Conservation (phyloP, 2,797 vertebrate species). For the Sorex maritimensis region DNA sequence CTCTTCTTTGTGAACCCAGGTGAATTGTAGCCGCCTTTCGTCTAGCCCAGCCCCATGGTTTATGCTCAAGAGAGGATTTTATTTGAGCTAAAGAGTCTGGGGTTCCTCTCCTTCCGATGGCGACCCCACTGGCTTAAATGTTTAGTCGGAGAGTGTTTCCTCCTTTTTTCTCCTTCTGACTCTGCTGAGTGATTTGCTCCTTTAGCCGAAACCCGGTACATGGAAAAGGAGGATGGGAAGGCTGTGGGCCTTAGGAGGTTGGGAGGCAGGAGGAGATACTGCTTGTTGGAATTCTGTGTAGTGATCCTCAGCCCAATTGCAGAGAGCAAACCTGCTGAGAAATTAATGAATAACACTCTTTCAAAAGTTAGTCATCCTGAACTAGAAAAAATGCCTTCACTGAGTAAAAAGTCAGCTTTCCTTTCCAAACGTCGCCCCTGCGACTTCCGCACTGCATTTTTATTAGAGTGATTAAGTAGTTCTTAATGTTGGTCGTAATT, state of each 20-base stretch:
- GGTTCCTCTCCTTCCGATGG: constrained; percentile 12
- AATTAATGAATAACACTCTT: constrained; percentile 40
- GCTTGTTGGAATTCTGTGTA: constrained; percentile 18
- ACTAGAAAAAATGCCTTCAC: constrained; percentile 4
- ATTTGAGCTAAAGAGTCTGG: neutral
- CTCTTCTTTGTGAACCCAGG: neutral
- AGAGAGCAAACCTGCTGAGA: constrained; percentile 42
- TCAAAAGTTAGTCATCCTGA: neutral
- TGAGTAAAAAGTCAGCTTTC: constrained; percentile 18
- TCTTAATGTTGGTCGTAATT: constrained; percentile 39
- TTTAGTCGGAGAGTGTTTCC: neutral
- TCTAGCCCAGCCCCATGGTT: neutral
- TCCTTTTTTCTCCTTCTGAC: neutral
- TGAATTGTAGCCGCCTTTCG: neutral
- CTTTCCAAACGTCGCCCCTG: constrained; percentile 37
- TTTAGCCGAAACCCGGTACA: neutral
- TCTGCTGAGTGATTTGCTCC: constrained; percentile 21
- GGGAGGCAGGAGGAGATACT: constrained; percentile 28
- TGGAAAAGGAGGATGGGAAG: neutral
- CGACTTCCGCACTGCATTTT: constrained; percentile 17
- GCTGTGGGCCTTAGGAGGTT: constrained; percentile 2
- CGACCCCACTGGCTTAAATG: neutral
- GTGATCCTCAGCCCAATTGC: constrained; percentile 14
- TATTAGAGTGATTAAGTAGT: constrained; percentile 40
- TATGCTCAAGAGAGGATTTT: neutral